Percentiles rank a stretch among this genome's conserved stretches.
These are phyloP conservation scores for Eulithis prunata DNA, from an alignment of 2,888 invertebrate species.

Conservation along the genomic window DNA sequence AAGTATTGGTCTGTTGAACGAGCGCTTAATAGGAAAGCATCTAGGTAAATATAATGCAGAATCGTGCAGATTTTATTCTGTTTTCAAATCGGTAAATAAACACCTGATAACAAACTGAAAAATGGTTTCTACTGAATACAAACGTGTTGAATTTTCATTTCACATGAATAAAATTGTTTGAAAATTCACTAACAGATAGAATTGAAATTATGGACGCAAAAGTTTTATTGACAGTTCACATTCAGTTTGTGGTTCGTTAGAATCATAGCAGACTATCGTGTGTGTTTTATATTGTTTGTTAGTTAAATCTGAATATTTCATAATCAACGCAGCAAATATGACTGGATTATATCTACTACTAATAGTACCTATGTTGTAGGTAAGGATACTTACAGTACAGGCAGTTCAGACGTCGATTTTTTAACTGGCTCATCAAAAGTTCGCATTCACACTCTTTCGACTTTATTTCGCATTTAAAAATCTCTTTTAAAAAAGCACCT, in stretches of 20 bases:
- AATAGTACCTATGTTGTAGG: not conserved
- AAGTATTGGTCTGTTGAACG: too few relatives aligned
- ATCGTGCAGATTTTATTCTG: too few relatives aligned
- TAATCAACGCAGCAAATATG: not conserved
- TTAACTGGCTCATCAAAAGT: not conserved
- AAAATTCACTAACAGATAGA: slow-evolving; percentile 9
- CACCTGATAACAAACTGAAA: not conserved
- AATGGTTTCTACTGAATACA: slow-evolving; percentile 1
- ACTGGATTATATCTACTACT: too few relatives aligned
- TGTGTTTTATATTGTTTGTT: slow-evolving; percentile 54
- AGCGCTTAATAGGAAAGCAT: too few relatives aligned
- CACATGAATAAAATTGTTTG: not conserved
- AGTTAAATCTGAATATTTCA: slow-evolving; percentile 56
- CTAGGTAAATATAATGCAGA: too few relatives aligned
- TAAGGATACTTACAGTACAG: too few relatives aligned
- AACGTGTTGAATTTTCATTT: slow-evolving; percentile 1
- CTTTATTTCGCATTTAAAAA: not conserved
- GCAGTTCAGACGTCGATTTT: slow-evolving; percentile 3
- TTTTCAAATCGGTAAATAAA: too few relatives aligned
- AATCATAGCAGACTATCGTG: slow-evolving; percentile 42
- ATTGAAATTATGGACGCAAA: slow-evolving; percentile 30
- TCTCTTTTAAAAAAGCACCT: slow-evolving; percentile 2
- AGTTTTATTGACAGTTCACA: slow-evolving; percentile 52
- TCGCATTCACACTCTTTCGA: not conserved
- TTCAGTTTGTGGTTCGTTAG: slow-evolving; percentile 56